Evolutionary conservation across 2,888 invertebrate genomes (phyloP).

Genomic region (Apamea anceps): DNA sequence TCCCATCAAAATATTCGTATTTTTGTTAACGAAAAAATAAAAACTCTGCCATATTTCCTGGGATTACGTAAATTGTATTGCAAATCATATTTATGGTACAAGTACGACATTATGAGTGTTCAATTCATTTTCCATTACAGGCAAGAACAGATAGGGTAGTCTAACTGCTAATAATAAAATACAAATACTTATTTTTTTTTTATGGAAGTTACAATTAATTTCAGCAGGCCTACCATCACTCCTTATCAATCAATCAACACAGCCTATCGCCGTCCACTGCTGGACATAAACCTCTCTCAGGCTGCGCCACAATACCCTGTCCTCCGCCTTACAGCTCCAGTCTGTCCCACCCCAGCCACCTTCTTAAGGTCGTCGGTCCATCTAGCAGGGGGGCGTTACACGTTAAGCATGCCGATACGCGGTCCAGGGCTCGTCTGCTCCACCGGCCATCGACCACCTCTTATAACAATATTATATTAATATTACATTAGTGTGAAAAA

Average conservation of each 20-base stretch:
- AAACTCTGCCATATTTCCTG: slow-evolving; percentile 38
- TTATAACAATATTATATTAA: not conserved
- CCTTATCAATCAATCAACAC: too few species aligned
- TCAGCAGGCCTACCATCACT: not conserved
- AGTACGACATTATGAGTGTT: slow-evolving; percentile 65
- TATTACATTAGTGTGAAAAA: not conserved
- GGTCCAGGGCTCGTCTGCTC: too few species aligned
- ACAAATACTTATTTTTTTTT: not conserved
- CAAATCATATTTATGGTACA: slow-evolving; percentile 69
- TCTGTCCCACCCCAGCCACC: too few species aligned
- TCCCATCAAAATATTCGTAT: slow-evolving; percentile 1
- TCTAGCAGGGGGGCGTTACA: too few species aligned
- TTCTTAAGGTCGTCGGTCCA: too few species aligned
- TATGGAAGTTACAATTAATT: too few species aligned
- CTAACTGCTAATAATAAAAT: slow-evolving; percentile 5
- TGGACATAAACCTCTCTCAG: too few species aligned
- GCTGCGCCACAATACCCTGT: too few species aligned
- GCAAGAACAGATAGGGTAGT: slow-evolving; percentile 46
- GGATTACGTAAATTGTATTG: slow-evolving; percentile 61
- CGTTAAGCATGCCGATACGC: too few species aligned
- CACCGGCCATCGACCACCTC: not conserved
- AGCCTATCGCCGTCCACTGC: too few species aligned
- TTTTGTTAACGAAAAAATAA: slow-evolving; percentile 43
- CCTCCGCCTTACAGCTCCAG: too few species aligned
- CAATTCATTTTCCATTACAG: slow-evolving; percentile 68